Conservation (phyloP, 2,888 invertebrate species). For the Scrobipalpa costella region DNA sequence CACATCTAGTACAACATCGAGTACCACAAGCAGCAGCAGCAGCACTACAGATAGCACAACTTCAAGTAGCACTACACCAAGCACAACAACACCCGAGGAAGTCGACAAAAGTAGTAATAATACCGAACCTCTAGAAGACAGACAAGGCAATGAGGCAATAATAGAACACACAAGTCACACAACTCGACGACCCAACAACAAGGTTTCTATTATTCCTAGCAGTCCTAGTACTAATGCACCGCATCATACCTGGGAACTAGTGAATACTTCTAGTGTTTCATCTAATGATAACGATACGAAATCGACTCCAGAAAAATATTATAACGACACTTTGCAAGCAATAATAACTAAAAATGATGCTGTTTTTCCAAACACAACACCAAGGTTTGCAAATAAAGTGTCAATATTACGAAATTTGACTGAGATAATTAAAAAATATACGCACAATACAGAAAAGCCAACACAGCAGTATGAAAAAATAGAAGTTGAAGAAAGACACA, state of each 20-base stretch:
- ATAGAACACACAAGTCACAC: slow-evolving; percentile 65
- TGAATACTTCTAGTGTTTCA: slow-evolving; percentile 67
- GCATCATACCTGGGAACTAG: slow-evolving; percentile 80
- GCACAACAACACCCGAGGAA: slow-evolving; percentile 31
- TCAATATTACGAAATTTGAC: slow-evolving; percentile 82
- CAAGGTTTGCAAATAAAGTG: slow-evolving; percentile 68
- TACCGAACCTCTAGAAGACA: slow-evolving; percentile 32
- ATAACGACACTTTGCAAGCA: slow-evolving; percentile 83
- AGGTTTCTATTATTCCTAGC: slow-evolving; percentile 73
- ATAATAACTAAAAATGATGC: slow-evolving; percentile 82
- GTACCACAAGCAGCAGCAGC: slow-evolving; percentile 27
- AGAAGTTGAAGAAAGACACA: slow-evolving; percentile 54
- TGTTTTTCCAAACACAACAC: slow-evolving; percentile 67
- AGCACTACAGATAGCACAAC: slow-evolving; percentile 26
- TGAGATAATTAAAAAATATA: slow-evolving; percentile 83
- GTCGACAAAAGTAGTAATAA: slow-evolving; percentile 37
- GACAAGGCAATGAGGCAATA: slow-evolving; percentile 32
- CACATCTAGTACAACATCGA: slow-evolving; percentile 27
- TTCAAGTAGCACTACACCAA: slow-evolving; percentile 34
- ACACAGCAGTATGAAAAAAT: slow-evolving; percentile 40
- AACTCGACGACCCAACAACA: slow-evolving; percentile 70
- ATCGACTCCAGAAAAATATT: slow-evolving; percentile 77
- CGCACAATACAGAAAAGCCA: slow-evolving; percentile 63
- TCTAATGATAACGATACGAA: slow-evolving; percentile 70
- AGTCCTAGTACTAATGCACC: slow-evolving; percentile 68